Evolutionary conservation across 2,113 vertebrate genomes (phyloP).

Genomic region (Lynx canadensis): DNA sequence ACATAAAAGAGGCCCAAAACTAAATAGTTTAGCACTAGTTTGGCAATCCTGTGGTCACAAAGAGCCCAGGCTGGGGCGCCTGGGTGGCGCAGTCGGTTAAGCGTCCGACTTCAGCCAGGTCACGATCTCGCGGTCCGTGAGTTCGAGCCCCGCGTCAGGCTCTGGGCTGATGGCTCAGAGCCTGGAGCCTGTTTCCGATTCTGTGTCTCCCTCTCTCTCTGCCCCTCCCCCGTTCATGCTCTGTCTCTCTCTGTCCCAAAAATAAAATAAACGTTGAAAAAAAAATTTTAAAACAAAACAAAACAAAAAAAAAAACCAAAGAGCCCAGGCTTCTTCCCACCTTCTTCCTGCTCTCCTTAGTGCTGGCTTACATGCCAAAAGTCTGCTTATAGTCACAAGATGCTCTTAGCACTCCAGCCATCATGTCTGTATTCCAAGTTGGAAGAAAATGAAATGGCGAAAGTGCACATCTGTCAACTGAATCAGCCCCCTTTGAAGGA

Average conservation of each 20-base stretch:
- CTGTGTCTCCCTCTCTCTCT: too few relatives aligned
- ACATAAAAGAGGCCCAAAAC: background rate
- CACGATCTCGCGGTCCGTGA: too few relatives aligned
- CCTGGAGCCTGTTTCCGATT: too few relatives aligned
- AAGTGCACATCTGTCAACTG: background rate
- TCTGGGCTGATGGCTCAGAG: too few relatives aligned
- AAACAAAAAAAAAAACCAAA: too few relatives aligned
- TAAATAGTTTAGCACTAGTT: background rate
- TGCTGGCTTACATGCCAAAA: background rate
- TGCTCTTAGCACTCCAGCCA: background rate
- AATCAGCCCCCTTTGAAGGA: background rate
- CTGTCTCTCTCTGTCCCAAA: too few relatives aligned
- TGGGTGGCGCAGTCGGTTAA: too few relatives aligned
- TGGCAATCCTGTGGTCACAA: background rate
- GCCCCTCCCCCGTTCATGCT: too few relatives aligned
- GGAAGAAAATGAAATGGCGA: background rate
- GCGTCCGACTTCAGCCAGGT: too few relatives aligned
- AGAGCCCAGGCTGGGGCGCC: background rate
- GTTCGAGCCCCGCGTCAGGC: too few relatives aligned
- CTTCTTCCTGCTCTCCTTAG: background rate
- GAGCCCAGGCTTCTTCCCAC: background rate
- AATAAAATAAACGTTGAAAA: too few relatives aligned
- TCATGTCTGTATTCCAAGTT: background rate
- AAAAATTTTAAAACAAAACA: too few relatives aligned
- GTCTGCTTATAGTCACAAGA: background rate